Conservation (phyloP, 2,888 invertebrate genomes). For the Netelia inedita region DNA sequence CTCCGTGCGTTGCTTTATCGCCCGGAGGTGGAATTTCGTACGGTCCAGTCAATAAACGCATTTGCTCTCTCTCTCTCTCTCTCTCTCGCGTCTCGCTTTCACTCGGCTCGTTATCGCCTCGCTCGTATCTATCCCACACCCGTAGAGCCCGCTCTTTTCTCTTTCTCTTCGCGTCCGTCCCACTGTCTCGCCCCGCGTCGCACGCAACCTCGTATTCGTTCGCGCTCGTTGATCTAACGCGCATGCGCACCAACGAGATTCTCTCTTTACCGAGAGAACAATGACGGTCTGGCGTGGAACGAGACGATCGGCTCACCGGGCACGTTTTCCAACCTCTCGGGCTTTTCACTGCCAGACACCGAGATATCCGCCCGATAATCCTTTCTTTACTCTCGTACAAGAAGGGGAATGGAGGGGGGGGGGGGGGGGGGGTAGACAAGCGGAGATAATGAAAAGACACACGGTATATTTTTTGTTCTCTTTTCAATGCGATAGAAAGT, state of each 20-base stretch:
- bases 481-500: too few species aligned
- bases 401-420: background rate
- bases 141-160: conserved; percentile 32
- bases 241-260: too few species aligned
- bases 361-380: conserved; percentile 3
- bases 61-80: background rate
- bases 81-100: conserved; percentile 60
- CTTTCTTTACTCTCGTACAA: conserved; percentile 9
- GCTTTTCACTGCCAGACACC: conserved; percentile 43
- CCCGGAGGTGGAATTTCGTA: conserved; percentile 49
- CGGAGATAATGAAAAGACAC: background rate
- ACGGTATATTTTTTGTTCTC: background rate
- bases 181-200: conserved; percentile 33
- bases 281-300: conserved; percentile 27
- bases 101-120: conserved; percentile 61
- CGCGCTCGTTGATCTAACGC: too few species aligned
- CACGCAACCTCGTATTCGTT: conserved; percentile 13
- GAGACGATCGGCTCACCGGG: conserved; percentile 15
- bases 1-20: background rate
- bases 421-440: too few species aligned
- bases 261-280: conserved; percentile 29
- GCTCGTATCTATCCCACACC: conserved; percentile 51
- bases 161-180: conserved; percentile 43
- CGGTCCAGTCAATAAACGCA: conserved; percentile 54
- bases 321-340: conserved; percentile 41